Base-by-base conservation (phyloP, 1,140 invertebrate genomes). In the Aleiodes sp. region DNA sequence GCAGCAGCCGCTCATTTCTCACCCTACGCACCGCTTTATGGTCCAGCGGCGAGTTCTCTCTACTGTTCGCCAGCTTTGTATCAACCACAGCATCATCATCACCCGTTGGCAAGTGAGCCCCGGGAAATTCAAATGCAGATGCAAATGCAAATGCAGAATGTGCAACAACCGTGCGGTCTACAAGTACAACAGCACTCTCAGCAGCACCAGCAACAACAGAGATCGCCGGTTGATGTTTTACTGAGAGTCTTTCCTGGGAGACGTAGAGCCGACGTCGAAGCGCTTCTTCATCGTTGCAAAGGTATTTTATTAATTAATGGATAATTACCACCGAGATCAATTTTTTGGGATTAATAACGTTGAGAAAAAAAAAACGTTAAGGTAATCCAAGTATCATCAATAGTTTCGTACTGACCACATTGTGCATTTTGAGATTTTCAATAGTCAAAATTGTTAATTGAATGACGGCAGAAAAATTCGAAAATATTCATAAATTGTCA, bases 231-330 rank as follows among this genome's bases (percentile, higher is more conserved):
- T 2, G 94, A 95, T 78, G 90, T 94, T 10, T 85, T 95, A 7
- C 84, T 92, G 59, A 85, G 91, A 71, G 94, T 97, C 0, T 98
- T 97, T 80, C 96, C 96, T 0, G 91, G 91, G 71, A 91, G 94
- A 75, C 91, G 94, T 74, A 88, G 94, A 26, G 90, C 89, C 21
- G 94, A 96, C 70, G 93, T 97, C 1, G 95, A 97, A 81, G 89
- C 92, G 4, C 89, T 95, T 52, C 87, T 97, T 2, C 88, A 90
- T 63, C 86, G 89, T 67, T 90, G 86, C 86, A 91, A 84, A 87
- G 92, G 80, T 93, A 88, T 35, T 68, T 67, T 52, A 33, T 56
- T 14, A 28, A 65, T 46, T 12, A 41, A 41, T 24, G 6, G 28
- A 2, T n/a, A n/a, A n/a, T n/a, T n/a, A n/a, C n/a, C n/a, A n/a